Evolutionary conservation across 2,888 invertebrate species (phyloP).

Genomic region (Byasa hedistus): DNA sequence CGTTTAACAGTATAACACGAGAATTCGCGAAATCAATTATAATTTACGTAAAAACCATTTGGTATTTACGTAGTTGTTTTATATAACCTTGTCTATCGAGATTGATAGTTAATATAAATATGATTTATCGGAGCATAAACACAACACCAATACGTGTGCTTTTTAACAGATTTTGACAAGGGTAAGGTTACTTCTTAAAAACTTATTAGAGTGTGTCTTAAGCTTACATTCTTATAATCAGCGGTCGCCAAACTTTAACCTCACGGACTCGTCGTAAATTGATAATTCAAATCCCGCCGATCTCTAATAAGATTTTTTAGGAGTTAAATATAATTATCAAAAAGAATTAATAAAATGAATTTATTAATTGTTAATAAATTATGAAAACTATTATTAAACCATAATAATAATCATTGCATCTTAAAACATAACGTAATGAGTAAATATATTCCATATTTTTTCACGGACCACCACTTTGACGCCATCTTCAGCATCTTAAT

Average conservation of each 20-base stretch:
- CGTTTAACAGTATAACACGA: background rate
- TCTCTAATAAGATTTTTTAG: too few species aligned
- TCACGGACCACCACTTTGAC: too few species aligned
- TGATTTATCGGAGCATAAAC: conserved; percentile 27
- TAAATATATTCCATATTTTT: too few species aligned
- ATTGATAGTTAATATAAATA: conserved; percentile 14
- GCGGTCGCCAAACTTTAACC: too few species aligned
- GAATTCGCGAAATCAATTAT: conserved; percentile 7
- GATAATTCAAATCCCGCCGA: too few species aligned
- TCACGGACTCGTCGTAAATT: too few species aligned
- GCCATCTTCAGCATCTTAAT: background rate
- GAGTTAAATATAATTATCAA: too few species aligned
- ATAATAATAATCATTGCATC: too few species aligned
- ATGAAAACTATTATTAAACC: too few species aligned
- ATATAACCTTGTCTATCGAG: conserved; percentile 31
- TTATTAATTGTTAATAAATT: too few species aligned
- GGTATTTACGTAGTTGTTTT: conserved; percentile 6
- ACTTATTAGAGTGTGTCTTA: background rate
- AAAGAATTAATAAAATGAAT: too few species aligned
- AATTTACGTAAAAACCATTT: conserved; percentile 34
- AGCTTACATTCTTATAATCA: background rate
- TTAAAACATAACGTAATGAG: too few species aligned
- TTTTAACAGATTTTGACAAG: conserved; percentile 24
- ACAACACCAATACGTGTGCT: conserved; percentile 9
- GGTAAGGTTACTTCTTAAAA: conserved; percentile 13